Percentiles rank a stretch among this genome's conserved stretches.
Evolutionary conservation across 2,113 vertebrate genomes (phyloP).

Genomic region (Meriones unguiculatus): DNA sequence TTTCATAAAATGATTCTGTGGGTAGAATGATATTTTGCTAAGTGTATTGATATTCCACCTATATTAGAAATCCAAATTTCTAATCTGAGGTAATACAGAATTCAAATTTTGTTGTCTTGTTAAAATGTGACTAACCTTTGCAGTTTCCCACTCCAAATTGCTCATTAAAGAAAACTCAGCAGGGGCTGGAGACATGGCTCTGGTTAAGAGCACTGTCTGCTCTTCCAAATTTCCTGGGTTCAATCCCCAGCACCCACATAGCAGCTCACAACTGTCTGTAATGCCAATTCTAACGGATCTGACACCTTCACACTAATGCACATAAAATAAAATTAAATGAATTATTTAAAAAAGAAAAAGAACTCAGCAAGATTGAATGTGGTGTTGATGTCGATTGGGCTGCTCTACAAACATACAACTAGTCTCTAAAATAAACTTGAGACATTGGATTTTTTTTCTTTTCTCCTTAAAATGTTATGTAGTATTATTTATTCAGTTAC

Average conservation of each 20-base stretch:
- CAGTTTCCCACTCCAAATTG: neutral
- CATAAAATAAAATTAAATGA: no score
- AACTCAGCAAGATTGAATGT: neutral
- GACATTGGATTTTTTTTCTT: slow-evolving; percentile 46
- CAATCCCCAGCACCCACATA: no score
- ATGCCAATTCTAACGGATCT: no score
- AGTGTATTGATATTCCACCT: neutral
- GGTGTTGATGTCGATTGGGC: neutral
- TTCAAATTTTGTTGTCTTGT: neutral
- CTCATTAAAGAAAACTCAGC: neutral
- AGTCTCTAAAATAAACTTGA: slow-evolving; percentile 44
- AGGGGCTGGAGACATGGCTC: no score
- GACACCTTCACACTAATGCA: no score
- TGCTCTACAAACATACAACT: neutral
- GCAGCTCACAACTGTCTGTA: no score
- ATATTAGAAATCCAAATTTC: slow-evolving; percentile 1
- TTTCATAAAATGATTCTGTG: slow-evolving; percentile 5
- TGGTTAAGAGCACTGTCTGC: no score
- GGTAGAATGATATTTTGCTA: neutral
- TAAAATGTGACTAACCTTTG: slow-evolving; percentile 4
- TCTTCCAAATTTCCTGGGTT: no score
- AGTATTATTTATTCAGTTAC: neutral
- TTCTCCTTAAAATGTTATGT: neutral
- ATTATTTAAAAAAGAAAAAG: neutral
- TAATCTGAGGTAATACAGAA: neutral